phyloP scores from a whole-genome alignment of 2,113 vertebrate species.

The Bujurquina vittata region DNA sequence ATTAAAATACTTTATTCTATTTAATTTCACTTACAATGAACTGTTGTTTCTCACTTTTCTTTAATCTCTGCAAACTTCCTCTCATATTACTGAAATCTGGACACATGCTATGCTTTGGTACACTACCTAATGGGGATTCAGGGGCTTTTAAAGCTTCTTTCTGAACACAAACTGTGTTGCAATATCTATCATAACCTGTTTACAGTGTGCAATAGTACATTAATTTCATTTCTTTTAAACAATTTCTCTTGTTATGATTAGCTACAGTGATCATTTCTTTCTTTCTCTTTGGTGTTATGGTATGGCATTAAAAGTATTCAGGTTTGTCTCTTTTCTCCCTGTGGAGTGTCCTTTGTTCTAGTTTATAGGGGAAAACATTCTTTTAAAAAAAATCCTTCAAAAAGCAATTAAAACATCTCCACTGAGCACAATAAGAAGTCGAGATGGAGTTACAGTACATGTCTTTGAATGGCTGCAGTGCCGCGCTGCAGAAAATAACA shows the following conservation, averaged over 20 bases:
- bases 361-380: not conserved
- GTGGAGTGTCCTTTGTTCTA: not conserved
- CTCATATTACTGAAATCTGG: not conserved
- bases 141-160: not conserved
- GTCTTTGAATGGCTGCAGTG: not conserved
- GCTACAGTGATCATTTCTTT: not conserved
- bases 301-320: not conserved
- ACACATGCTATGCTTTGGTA: not conserved
- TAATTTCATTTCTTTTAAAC: not conserved
- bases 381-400: not conserved
- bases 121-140: too few species aligned
- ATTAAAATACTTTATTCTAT: not conserved
- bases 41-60: not conserved
- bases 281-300: not conserved
- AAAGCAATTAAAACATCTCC: slow-evolving; percentile 1
- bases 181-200: not conserved
- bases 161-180: not conserved
- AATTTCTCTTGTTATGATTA: not conserved
- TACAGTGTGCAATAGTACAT: not conserved
- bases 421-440: slow-evolving; percentile 3
- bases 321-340: not conserved
- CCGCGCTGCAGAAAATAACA: not conserved
- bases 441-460: not conserved
- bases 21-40: not conserved
- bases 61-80: not conserved